Evolutionary conservation across 2,113 vertebrate species (phyloP), one percentile per base, ranked within the genome.

Genomic region (Zapornia atra): DNA sequence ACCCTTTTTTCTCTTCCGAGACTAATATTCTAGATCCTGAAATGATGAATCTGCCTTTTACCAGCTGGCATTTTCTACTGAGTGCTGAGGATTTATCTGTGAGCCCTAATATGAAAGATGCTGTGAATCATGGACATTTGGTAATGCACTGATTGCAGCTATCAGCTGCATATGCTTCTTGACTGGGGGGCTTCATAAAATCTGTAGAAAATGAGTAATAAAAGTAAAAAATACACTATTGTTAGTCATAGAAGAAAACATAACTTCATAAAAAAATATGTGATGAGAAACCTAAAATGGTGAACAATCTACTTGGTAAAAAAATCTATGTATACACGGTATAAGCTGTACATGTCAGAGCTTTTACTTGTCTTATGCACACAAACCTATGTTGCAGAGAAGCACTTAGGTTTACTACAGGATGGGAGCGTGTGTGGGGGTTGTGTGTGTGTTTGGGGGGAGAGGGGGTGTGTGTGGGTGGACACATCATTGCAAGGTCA

Each of bases 1-100:
- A 3, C 16, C 24, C 42, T 68, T 18, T 84, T 95, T 94, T 95
- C 80, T 81, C 46, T 77, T 91, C 53, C 91, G 42, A 29, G 63
- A 82, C 92, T 93, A 86, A 85, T 81, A 76, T 69, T n/a, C 16
- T 77, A 70, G 31, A 17, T 53, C 69, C 72, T 91, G 86, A 96
- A 97, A 96, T 86, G 53, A 84, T 94, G 70, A 86, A 90, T 92
- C 92, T 90, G 28, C 69, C 95, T 95, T 95, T 90, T 71, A 86
- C 66, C 85, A 95, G 82, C 42, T 86, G 94, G n/a, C 81, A 95
- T 95, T 97, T 96, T 96, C 94, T 93, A 81, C 84, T 93, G 93
- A 91, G 89, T 93, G 83, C 83, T 93, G 50, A 78, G 94, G 88
- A 96, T 96, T 97, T 96, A 90, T 94, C 86, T 90, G 56, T 59